Evolutionary conservation across 2,888 invertebrate species (phyloP).

Genomic region (Troglohyphantes excavatus): DNA sequence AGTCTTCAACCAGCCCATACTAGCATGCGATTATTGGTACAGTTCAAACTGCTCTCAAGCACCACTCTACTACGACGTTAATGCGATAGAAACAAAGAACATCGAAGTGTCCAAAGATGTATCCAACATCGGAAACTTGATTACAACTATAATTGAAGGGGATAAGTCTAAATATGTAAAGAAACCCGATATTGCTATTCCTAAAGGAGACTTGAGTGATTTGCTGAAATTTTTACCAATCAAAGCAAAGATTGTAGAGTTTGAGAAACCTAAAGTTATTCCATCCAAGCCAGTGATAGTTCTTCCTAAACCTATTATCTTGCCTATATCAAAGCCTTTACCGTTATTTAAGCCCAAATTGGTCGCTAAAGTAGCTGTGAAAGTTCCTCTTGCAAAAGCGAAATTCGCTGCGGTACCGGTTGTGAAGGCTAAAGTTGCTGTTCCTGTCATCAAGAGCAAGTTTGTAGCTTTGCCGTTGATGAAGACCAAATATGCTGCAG

Average conservation of each 20-base stretch:
- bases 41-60: slow-evolving; percentile 86
- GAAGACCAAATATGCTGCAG: slow-evolving; percentile 32
- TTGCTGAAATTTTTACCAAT: slow-evolving; percentile 65
- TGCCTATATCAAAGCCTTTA: background rate
- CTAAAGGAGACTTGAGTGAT: background rate
- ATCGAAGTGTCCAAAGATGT: background rate
- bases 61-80: slow-evolving; percentile 85
- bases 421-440: background rate
- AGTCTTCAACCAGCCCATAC: slow-evolving; percentile 81
- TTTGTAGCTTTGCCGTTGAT: background rate
- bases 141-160: background rate
- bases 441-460: slow-evolving; percentile 2
- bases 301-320: background rate
- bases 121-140: background rate
- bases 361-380: background rate
- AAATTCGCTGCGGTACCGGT: slow-evolving; percentile 1
- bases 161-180: background rate
- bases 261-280: background rate
- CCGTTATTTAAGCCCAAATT: background rate
- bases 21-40: slow-evolving; percentile 81
- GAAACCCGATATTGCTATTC: background rate
- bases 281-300: background rate
- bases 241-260: slow-evolving; percentile 41
- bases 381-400: slow-evolving; percentile 8
- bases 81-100: slow-evolving; percentile 11